A percentile compares a stretch with the other conserved stretches of the same genome.
Conservation (phyloP, 2,888 invertebrate genomes). For the Steromphala cineraria region DNA sequence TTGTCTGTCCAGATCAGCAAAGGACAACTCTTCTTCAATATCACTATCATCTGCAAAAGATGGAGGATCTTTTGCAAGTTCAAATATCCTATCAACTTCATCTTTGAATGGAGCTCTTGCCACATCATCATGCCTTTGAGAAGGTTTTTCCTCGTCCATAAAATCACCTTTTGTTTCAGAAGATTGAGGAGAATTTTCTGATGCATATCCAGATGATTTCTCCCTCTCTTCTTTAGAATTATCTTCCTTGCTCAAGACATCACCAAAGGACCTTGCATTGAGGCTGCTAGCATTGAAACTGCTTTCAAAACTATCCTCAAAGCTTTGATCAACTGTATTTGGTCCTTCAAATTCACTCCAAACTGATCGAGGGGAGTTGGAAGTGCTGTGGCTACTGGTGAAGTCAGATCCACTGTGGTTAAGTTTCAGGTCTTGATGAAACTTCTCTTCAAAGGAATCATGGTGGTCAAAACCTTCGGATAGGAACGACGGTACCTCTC, state of each 20-base stretch:
- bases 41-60: background rate
- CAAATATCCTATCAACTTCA: slow-evolving; percentile 17
- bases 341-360: background rate
- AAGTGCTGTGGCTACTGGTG: background rate
- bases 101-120: background rate
- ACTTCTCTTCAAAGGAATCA: background rate
- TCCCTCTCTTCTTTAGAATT: background rate
- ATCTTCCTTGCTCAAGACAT: background rate
- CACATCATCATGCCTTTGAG: background rate
- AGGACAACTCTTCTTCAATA: background rate
- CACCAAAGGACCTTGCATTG: background rate
- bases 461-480: background rate
- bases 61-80: slow-evolving; percentile 1
- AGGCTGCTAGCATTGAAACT: background rate
- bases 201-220: background rate
- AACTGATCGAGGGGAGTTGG: background rate
- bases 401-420: background rate
- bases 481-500: background rate
- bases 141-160: background rate
- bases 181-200: background rate
- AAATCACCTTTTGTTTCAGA: background rate
- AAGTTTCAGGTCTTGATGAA: background rate
- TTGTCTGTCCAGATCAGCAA: background rate
- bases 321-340: background rate
- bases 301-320: background rate